Conservation (phyloP, 2,797 vertebrate genomes). For the Gadopsis bispinosus region DNA sequence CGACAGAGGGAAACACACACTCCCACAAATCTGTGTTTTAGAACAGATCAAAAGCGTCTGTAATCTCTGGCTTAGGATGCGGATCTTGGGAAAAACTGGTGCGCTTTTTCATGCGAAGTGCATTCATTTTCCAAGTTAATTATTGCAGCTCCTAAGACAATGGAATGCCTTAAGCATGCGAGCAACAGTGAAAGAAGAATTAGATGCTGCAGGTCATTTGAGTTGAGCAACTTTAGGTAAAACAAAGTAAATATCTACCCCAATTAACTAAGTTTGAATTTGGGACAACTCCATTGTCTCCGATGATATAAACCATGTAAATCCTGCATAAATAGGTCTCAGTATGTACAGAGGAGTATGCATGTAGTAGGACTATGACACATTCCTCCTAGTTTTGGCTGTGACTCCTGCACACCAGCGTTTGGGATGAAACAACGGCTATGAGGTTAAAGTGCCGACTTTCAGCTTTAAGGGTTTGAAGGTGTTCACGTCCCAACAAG, state of each 20-base stretch:
- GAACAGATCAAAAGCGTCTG: slow-evolving; percentile 73
- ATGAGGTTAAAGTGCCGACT: neutral
- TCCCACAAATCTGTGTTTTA: slow-evolving; percentile 70
- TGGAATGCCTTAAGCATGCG: slow-evolving; percentile 48
- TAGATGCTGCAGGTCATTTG: slow-evolving; percentile 51
- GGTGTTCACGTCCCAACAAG: neutral
- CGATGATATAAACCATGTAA: slow-evolving; percentile 6
- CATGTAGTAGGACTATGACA: neutral
- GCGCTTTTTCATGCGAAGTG: slow-evolving; percentile 43
- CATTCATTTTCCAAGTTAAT: slow-evolving; percentile 69
- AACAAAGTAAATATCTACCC: slow-evolving; percentile 18
- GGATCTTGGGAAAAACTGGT: slow-evolving; percentile 53
- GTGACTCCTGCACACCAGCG: neutral
- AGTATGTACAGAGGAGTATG: neutral
- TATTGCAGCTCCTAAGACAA: slow-evolving; percentile 65
- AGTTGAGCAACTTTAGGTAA: slow-evolving; percentile 48
- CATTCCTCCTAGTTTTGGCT: slow-evolving; percentile 3
- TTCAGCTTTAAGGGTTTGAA: neutral
- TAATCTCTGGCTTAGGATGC: slow-evolving; percentile 72
- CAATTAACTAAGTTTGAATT: slow-evolving; percentile 49
- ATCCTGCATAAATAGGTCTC: slow-evolving; percentile 14
- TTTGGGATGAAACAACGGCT: neutral
- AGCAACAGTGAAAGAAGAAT: slow-evolving; percentile 28
- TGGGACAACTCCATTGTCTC: slow-evolving; percentile 46
- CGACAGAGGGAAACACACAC: slow-evolving; percentile 54